These are phyloP conservation scores for Corapipo altera DNA, from an alignment of 2,113 vertebrate genomes.

Conservation along the genomic window DNA sequence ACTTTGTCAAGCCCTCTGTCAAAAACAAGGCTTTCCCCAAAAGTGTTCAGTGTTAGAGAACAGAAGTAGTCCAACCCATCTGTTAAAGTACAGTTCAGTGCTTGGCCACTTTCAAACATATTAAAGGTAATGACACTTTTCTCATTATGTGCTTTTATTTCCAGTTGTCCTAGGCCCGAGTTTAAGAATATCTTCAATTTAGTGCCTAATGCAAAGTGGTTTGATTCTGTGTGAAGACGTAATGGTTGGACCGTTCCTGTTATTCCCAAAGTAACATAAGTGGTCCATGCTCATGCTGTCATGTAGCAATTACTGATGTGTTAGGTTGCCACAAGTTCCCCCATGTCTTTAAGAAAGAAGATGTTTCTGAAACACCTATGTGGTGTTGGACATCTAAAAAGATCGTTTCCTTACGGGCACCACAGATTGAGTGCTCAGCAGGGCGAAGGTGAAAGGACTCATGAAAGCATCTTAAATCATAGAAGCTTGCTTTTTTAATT, in stretches of 20 bases:
- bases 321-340: neutral
- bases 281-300: neutral
- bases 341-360: neutral
- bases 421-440: neutral
- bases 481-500: neutral
- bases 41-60: neutral
- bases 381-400: neutral
- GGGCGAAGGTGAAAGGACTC: neutral
- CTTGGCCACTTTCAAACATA: neutral
- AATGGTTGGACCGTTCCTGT: neutral
- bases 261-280: neutral
- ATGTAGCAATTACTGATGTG: fast-evolving
- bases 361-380: neutral
- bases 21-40: conserved; percentile 29
- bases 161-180: neutral
- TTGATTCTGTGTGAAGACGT: neutral
- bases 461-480: neutral
- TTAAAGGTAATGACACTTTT: neutral
- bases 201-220: neutral
- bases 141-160: neutral
- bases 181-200: neutral
- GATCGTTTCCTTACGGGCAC: neutral
- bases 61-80: neutral
- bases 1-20: conserved; percentile 44
- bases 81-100: neutral